Conservation (phyloP, 2,797 vertebrate species). For the Bovichtus variegatus region DNA sequence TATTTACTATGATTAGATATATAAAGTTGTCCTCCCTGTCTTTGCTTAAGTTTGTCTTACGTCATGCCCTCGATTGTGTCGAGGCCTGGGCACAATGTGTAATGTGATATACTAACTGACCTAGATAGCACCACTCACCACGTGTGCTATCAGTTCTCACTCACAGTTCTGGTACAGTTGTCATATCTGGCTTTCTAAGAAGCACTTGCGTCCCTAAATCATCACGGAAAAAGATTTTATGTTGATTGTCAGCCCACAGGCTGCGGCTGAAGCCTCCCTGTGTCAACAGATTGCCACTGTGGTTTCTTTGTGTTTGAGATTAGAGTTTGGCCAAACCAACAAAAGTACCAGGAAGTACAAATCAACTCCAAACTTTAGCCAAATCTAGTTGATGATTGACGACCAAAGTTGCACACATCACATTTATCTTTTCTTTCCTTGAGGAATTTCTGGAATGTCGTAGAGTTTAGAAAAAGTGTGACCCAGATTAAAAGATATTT, state of each 20-base stretch:
- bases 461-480: slow-evolving; percentile 1
- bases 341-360: slow-evolving; percentile 8
- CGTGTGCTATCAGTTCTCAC: slow-evolving; percentile 46
- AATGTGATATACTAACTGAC: slow-evolving; percentile 60
- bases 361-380: not conserved
- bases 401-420: not conserved
- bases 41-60: slow-evolving; percentile 1
- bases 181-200: slow-evolving; percentile 9
- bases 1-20: not conserved
- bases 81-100: slow-evolving; percentile 42
- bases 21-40: not conserved
- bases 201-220: slow-evolving; percentile 12
- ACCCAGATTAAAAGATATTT: slow-evolving; percentile 2
- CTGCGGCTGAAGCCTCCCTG: slow-evolving; percentile 5
- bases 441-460: not conserved
- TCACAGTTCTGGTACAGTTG: slow-evolving; percentile 27
- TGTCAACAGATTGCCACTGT: slow-evolving; percentile 5
- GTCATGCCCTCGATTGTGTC: slow-evolving; percentile 15
- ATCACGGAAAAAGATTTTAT: slow-evolving; percentile 14
- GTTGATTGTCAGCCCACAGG: not conserved
- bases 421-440: slow-evolving; percentile 1
- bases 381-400: slow-evolving; percentile 8
- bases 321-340: not conserved
- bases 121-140: slow-evolving; percentile 49
- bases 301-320: slow-evolving; percentile 5